phyloP scores from a whole-genome alignment of 2,113 vertebrate species.

The Lutjanus erythropterus region DNA sequence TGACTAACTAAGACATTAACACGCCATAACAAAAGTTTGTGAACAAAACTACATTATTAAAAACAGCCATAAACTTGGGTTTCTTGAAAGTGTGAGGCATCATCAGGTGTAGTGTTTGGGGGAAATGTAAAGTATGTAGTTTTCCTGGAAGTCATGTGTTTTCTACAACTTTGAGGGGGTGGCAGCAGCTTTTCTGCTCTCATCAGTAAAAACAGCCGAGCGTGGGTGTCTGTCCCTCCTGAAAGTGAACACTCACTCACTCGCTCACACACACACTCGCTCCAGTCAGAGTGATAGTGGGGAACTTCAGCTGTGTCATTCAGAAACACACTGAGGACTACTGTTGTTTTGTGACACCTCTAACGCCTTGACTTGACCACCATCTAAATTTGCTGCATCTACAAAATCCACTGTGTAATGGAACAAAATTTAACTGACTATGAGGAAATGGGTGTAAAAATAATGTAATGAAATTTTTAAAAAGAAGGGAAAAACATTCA shows the following conservation, averaged over 20 bases:
- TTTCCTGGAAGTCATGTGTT: slow-evolving; percentile 79
- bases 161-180: slow-evolving; percentile 43
- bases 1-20: no score
- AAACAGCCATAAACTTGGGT: neutral
- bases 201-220: slow-evolving; percentile 40
- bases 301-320: slow-evolving; percentile 54
- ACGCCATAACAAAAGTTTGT: neutral
- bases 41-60: neutral
- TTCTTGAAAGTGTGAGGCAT: slow-evolving; percentile 49
- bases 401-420: neutral
- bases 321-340: slow-evolving; percentile 31
- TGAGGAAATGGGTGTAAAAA: neutral
- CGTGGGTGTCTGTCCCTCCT: slow-evolving; percentile 62
- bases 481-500: no score
- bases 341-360: neutral
- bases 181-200: slow-evolving; percentile 34
- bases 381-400: neutral
- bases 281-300: slow-evolving; percentile 53
- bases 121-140: slow-evolving; percentile 17
- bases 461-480: no score
- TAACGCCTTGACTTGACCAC: slow-evolving; percentile 11
- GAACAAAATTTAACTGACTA: neutral
- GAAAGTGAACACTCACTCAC: neutral
- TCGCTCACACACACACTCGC: neutral
- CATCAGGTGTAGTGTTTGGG: slow-evolving; percentile 6